Conservation (phyloP, 2,888 invertebrate species). For the Caradrina clavipalpis region DNA sequence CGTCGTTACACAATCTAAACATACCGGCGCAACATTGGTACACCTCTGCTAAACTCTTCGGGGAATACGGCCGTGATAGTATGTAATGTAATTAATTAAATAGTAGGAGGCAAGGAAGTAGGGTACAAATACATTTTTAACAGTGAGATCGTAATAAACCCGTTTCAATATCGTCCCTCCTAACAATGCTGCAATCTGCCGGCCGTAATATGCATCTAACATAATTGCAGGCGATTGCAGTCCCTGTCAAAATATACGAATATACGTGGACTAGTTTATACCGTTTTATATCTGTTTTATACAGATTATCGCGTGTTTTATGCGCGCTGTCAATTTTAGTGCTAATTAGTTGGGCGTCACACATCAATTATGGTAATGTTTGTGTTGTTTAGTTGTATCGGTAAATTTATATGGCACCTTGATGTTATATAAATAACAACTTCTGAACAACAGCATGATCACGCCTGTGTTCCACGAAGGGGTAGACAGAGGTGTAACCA, state of each 20-base stretch:
- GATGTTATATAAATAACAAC: no score
- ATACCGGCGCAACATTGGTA: no score
- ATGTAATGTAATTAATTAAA: no score
- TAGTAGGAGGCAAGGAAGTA: no score
- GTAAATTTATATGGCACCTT: no score
- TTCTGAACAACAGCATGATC: no score
- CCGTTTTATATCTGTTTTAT: constrained; percentile 43
- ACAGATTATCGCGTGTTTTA: constrained; percentile 24
- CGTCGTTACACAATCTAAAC: no score
- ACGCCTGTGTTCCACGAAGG: no score
- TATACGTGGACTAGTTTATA: constrained; percentile 28
- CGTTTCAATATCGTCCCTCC: constrained; percentile 28
- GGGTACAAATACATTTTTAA: not conserved
- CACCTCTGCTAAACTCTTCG: no score
- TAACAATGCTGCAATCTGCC: constrained; percentile 22
- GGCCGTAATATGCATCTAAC: constrained; percentile 47
- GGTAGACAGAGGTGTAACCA: no score
- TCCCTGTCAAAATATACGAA: constrained; percentile 60
- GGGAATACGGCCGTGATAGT: no score
- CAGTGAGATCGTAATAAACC: constrained; percentile 5
- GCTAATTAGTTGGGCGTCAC: constrained; percentile 14
- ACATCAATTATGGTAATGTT: constrained; percentile 24
- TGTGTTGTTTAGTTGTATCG: constrained; percentile 13
- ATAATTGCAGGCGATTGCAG: constrained; percentile 57
- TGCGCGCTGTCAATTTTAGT: constrained; percentile 16